A percentile compares a stretch with the other conserved stretches of the same genome.
Conservation (phyloP, 2,113 vertebrate species). For the Steatornis caripensis region DNA sequence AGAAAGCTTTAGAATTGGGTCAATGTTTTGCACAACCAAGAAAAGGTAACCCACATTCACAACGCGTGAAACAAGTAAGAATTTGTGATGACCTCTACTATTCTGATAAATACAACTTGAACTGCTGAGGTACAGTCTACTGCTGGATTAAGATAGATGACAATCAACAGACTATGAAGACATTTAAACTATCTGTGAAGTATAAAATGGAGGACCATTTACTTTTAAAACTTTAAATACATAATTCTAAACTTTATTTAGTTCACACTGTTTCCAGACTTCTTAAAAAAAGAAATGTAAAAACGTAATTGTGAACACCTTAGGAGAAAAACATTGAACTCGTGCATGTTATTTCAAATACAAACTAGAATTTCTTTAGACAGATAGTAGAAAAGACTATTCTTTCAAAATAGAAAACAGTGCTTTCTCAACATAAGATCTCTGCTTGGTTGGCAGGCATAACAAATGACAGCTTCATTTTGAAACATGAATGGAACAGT, state of each 20-base stretch:
- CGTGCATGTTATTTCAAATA: neutral
- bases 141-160: neutral
- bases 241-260: neutral
- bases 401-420: neutral
- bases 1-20: neutral
- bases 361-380: neutral
- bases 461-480: conserved; percentile 15
- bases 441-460: conserved; percentile 55
- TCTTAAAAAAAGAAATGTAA: neutral
- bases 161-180: neutral
- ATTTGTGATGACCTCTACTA: neutral
- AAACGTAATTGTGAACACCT: neutral
- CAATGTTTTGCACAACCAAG: conserved; percentile 60
- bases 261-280: neutral
- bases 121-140: neutral
- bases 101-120: neutral
- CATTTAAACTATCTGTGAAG: neutral
- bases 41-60: conserved; percentile 26
- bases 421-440: conserved; percentile 20
- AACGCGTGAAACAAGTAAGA: neutral
- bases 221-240: neutral
- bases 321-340: neutral
- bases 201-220: neutral
- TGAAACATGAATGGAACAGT: neutral
- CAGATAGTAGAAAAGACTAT: neutral